Percentiles rank a stretch among this genome's conserved stretches.
phyloP scores from a whole-genome alignment of 2,113 vertebrate genomes.

The Nematolebias whitei region DNA sequence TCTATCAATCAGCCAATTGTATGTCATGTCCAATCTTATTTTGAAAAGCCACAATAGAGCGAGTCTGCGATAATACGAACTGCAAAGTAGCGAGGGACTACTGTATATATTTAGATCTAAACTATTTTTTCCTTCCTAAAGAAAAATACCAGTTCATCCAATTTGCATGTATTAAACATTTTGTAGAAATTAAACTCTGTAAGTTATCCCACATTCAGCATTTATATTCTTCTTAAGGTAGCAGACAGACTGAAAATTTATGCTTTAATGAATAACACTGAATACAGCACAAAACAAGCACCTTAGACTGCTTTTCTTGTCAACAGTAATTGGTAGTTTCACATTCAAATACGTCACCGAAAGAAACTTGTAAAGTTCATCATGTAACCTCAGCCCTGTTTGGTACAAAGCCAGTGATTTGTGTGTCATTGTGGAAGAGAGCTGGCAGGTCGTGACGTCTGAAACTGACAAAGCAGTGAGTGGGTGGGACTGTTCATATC shows the following conservation, averaged over 20 bases:
- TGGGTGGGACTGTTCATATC: background rate
- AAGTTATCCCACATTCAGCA: background rate
- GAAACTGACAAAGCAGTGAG: background rate
- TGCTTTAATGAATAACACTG: background rate
- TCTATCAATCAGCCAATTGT: too few relatives aligned
- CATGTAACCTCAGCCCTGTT: background rate
- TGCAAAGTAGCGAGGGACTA: too few relatives aligned
- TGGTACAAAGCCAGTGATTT: background rate
- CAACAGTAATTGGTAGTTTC: background rate
- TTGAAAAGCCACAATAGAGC: too few relatives aligned
- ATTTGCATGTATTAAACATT: conserved; percentile 6
- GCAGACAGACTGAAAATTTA: background rate
- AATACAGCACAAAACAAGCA: background rate
- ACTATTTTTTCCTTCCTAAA: background rate
- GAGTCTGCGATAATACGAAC: too few relatives aligned
- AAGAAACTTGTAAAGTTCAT: background rate
- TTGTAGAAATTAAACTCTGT: background rate
- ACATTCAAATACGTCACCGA: background rate
- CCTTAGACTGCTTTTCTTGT: background rate
- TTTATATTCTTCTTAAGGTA: background rate
- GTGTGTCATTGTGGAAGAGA: background rate
- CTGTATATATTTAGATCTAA: background rate
- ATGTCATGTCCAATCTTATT: too few relatives aligned
- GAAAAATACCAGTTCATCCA: background rate
- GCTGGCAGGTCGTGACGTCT: background rate